Percentiles rank a stretch among this genome's conserved stretches.
Conservation (phyloP, 2,113 vertebrate species). For the Todiramphus chloris region DNA sequence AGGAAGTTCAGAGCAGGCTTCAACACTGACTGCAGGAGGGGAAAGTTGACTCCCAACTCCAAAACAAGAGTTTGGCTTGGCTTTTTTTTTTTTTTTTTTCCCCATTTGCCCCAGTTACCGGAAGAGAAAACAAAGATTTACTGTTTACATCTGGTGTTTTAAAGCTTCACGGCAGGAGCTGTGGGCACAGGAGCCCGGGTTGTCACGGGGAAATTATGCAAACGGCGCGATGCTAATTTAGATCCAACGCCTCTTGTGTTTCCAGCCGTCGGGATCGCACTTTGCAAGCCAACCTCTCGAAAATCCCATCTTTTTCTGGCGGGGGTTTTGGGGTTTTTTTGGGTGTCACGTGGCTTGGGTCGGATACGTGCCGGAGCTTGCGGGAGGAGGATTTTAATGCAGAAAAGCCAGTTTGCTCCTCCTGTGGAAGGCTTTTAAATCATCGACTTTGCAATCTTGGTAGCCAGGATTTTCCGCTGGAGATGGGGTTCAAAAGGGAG, state of each 20-base stretch:
- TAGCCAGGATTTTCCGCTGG: neutral
- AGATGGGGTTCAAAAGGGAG: neutral
- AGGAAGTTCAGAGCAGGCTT: conserved; percentile 47
- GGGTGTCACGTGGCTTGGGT: neutral
- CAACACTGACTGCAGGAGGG: conserved; percentile 24
- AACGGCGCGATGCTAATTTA: neutral
- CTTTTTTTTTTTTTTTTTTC: neutral
- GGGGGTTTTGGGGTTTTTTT: neutral
- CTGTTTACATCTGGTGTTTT: neutral
- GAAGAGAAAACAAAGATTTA: neutral
- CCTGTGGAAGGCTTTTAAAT: neutral
- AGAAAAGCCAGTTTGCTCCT: neutral
- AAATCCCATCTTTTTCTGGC: neutral
- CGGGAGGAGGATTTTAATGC: neutral
- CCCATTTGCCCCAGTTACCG: neutral
- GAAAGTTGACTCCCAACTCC: conserved; percentile 6
- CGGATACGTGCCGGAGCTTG: neutral
- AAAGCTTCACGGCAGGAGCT: neutral
- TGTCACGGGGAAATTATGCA: neutral
- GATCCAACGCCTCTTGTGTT: neutral
- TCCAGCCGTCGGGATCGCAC: neutral
- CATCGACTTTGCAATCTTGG: neutral
- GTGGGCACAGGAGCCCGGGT: neutral
- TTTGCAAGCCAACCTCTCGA: neutral
- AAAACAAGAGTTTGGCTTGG: neutral